Base-by-base conservation (phyloP, 1,140 invertebrate species). In the Neuroterus valhalla region DNA sequence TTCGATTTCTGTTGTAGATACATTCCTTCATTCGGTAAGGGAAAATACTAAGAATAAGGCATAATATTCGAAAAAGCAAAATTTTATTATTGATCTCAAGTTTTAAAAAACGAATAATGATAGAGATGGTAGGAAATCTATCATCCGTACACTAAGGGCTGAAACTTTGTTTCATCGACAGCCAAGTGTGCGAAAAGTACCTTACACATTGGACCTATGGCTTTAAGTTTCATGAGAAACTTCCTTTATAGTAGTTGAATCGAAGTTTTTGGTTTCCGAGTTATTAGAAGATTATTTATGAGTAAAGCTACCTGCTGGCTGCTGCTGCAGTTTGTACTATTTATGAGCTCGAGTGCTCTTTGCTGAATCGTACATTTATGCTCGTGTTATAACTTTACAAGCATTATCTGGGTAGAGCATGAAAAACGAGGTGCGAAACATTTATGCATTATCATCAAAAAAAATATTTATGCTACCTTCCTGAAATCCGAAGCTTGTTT, bases 221-320 rank as follows among this genome's bases (percentile, higher is more conserved):
- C 52, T 26, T 26, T 62, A 62, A 62, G 21, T 62, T 62, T 62
- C 31, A 14, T 62, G 52, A 31, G 21, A 62, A 62, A 62, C 73
- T 77, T 73, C 62, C 69, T 78, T 83, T 77, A 83, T 79, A 48
- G 48, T 71, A 81, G 74, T 82, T 82, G 68, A 75, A 81, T 81
- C 66, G 26, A 74, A 82, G 62, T 80, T 82, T 73, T 50, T 42
- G 44, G 66, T 72, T 81, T 52, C 23, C 17, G 38, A 66, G 70
- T 62, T 46, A 17, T n/a, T 70, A 81, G 62, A 50, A 46, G 52
- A 55, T 23, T 80, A 80, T 77, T 84, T 82, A 77, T 74, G 74
- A 48, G 19, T 44, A 46, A 62, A n/a, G 52, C 66, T 70, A 72
- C 52, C 66, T 75, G 66, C 66, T 66, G 26, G 21, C 46, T 42